Base-by-base conservation (phyloP, 2,797 vertebrate species). In the Arrhamphus sclerolepis region DNA sequence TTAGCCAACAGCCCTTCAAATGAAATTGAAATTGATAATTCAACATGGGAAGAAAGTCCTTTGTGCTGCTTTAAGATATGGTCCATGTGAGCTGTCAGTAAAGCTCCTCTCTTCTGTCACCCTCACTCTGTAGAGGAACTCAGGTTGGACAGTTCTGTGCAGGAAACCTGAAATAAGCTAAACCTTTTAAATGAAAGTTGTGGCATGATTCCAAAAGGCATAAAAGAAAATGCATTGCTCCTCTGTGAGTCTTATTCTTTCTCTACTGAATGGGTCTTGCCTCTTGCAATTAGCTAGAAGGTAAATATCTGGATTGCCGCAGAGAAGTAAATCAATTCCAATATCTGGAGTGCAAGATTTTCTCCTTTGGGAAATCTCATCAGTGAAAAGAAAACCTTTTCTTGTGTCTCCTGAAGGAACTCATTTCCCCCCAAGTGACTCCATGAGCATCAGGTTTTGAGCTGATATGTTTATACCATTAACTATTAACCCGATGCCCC, bases 261-360 rank as follows among this genome's bases (percentile, higher is more conserved):
- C 54, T 54, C 20, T 41, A 49, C 43, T 70, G 65, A 87, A 81
- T 61, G 56, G 52, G 26, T 43, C 51, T 77, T 88, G 84, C 69
- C 82, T 81, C 63, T 68, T 70, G 71, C 82, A 90, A 88, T 91
- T 90, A 90, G 80, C 79, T 74, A 54, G 75, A 75, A 86, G 79
- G 84, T 89, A 87, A 88, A 89, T 87, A 85, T 84, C 83, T 86
- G 72, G 63, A 81, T 78, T 2, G 29, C 83, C 66, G 70, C 66
- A 70, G 73, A 84, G 75, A 71, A 87, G 66, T 42, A 58, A 88
- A 90, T 89, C 89, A 88, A 92, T 91, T 85, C 80, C 83, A 89
- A 87, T 90, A 82, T 88, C 54, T 79, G 66, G 58, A 88, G 82
- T 81, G 84, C 70, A 82, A 77, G 73, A 79, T 75, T 74, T 80